A percentile compares a stretch with the other conserved stretches of the same genome.
These are phyloP conservation scores for Scortum barcoo DNA, from an alignment of 2,113 vertebrate species.

Conservation along the genomic window DNA sequence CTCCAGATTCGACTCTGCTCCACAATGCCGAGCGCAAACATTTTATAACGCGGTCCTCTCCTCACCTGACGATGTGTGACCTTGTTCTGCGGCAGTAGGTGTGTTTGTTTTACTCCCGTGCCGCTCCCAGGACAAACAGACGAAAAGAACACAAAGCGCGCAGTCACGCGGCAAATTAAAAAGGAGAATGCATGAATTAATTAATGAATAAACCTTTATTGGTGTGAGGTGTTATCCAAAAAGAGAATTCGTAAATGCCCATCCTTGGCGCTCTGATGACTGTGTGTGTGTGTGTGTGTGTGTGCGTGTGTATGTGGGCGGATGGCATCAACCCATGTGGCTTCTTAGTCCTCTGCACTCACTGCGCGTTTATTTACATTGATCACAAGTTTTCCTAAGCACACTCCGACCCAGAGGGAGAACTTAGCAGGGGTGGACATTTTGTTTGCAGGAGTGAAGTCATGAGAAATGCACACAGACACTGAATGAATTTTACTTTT, in stretches of 20 bases:
- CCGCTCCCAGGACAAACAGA: constrained; percentile 76
- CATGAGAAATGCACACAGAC: constrained; percentile 29
- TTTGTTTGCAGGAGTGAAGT: constrained; percentile 26
- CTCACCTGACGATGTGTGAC: constrained; percentile 59
- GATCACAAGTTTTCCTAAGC: constrained; percentile 61
- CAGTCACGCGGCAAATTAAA: not conserved
- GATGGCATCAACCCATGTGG: constrained; percentile 25
- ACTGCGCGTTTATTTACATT: constrained; percentile 67
- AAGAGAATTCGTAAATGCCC: not conserved
- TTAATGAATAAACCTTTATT: not conserved
- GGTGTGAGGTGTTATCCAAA: not conserved
- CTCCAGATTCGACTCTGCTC: constrained; percentile 4
- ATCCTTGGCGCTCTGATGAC: not conserved
- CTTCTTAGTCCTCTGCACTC: constrained; percentile 52
- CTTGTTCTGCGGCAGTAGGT: constrained; percentile 46
- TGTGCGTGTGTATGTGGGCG: constrained; percentile 14
- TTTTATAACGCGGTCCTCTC: constrained; percentile 11
- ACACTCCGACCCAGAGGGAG: constrained; percentile 46
- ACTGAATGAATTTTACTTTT: constrained; percentile 4
- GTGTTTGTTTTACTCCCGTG: constrained; percentile 74
- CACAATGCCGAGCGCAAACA: constrained; percentile 34
- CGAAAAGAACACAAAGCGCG: constrained; percentile 24
- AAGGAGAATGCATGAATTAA: not conserved
- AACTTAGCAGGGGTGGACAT: constrained; percentile 38
- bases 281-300: constrained; percentile 17